A percentile compares a stretch with the other conserved stretches of the same genome.
These are phyloP conservation scores for Odontamblyopus rebecca DNA, from an alignment of 2,797 vertebrate genomes.

Conservation along the genomic window DNA sequence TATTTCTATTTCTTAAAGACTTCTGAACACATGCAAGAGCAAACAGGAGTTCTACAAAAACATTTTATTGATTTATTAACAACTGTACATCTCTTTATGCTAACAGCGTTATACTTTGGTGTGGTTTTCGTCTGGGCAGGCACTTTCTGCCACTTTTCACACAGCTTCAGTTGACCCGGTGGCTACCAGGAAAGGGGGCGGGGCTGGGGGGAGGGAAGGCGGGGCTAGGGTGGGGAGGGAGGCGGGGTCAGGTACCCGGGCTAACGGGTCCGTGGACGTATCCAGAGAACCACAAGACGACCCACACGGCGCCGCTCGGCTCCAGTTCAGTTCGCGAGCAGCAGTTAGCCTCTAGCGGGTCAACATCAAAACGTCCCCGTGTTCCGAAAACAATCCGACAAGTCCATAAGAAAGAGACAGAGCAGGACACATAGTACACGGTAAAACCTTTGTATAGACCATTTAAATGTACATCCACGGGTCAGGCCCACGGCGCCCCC, in stretches of 20 bases:
- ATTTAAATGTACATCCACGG: conserved; percentile 78
- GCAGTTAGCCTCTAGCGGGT: conserved; percentile 46
- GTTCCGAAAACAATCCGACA: conserved; percentile 41
- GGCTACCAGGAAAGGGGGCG: neutral
- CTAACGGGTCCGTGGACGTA: conserved; percentile 3
- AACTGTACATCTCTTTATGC: conserved; percentile 84
- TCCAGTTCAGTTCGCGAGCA: conserved; percentile 52
- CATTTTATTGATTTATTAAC: conserved; percentile 85
- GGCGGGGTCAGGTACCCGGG: conserved; percentile 19
- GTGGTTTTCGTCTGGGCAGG: conserved; percentile 69
- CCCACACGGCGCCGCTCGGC: neutral
- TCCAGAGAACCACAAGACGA: conserved; percentile 47
- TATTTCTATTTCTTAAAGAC: too few species aligned
- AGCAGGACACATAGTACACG: conserved; percentile 74
- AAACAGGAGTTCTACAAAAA: conserved; percentile 73
- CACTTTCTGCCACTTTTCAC: conserved; percentile 40
- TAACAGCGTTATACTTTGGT: conserved; percentile 84
- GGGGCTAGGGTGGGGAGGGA: neutral
- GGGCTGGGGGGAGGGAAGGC: conserved; percentile 6
- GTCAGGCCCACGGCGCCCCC: conserved; percentile 39
- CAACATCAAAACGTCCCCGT: conserved; percentile 50
- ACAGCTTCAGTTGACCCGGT: neutral
- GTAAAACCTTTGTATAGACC: conserved; percentile 48
- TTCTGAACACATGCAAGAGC: conserved; percentile 10
- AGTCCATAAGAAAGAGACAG: conserved; percentile 63